Base-by-base conservation (phyloP, 2,113 vertebrate species). In the Hippolais icterina region DNA sequence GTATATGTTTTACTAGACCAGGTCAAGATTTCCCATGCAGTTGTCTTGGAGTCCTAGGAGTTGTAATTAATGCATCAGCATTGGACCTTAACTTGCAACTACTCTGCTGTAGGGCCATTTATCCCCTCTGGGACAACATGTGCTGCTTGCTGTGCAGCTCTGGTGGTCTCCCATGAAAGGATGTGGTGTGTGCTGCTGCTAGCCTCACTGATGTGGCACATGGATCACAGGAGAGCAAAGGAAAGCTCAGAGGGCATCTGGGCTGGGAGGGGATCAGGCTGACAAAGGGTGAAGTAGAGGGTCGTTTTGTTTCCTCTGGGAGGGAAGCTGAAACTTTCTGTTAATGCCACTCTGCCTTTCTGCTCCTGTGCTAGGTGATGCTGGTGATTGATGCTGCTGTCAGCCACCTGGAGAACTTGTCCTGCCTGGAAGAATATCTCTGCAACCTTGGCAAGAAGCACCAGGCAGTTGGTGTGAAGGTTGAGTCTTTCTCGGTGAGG, bases 331-430 rank as follows among this genome's bases (percentile, higher is more conserved):
- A 52, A 16, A 50, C 47, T 81, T 75, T 53, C 56, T 68, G 15
- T 57, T 91, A 65, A 53, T 28, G 46, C 10, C 1, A 0, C 87
- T 79, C 56, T 84, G 18, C 64, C 17, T 76, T 79, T 60, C 11
- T 87, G 74, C 21, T 79, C 44, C 78, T 89, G 35, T 90, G 1
- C 64, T 54, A 99, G 99, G 99, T 99, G 83, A 99, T 99, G 99
- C 96, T 99, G 22, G 99, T 99, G 94, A 99, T 99, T 1, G 99
- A 99, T 49, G 98, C 99, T 7, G 99, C 99, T 4, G 99, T 99
- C 92, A 99, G 96, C 96, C 98, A 99, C 64, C 96, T 99, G 92
- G 99, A 99, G 54, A 98, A 99, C 96, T 97, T 99, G 83, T 98
- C 98, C 60, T 97, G 98, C 17, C 95, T 99, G 97, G 98, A 99